Base-by-base conservation (phyloP, 2,888 invertebrate species). In the Hoplodrina blanda region DNA sequence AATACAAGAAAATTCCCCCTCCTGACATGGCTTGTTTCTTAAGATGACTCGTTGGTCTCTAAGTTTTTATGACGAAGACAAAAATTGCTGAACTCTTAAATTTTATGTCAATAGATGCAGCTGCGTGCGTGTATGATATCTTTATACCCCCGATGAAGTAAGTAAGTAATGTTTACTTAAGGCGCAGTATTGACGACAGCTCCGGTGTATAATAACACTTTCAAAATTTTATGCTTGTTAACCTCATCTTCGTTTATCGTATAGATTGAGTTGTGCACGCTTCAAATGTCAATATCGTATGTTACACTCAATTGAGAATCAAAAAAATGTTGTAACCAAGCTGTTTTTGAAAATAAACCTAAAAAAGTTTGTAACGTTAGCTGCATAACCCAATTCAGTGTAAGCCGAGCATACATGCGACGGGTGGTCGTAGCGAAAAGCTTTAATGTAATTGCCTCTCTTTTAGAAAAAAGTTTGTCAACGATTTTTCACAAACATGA, bases 21-120 rank as follows among this genome's bases (percentile, higher is more conserved):
- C 77, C 91, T 92, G 91, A 93, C 92, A 90, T 82, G 89, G 91
- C 90, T 89, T 91, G 89, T 91, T 91, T 89, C 89, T 86, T 85
- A 89, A 90, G 88, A 89, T 86, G 87, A 88, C 80, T 85, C 86
- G 87, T 86, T 89, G 88, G 89, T 89, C 86, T 82, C 87, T 88
- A 89, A 91, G 89, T 91, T 92, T 92, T 91, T 92, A 90, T 89
- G 91, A 88, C 83, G 80, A 80, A 78, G 85, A 84, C 80, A 83
- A 89, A 79, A 90, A 91, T 88, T 89, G 90, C 86, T 85, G 87
- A 91, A 88, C 87, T 88, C 89, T 89, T 86, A 88, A 91, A 90
- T 93, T 93, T 92, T 91, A 92, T 90, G 90, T 86, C 90, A 89
- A 90, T 89, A 89, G 89, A 89, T 89, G 91, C 90, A 90, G 88